Conservation (phyloP, 1,140 invertebrate species). For the Achatina immaculata region DNA sequence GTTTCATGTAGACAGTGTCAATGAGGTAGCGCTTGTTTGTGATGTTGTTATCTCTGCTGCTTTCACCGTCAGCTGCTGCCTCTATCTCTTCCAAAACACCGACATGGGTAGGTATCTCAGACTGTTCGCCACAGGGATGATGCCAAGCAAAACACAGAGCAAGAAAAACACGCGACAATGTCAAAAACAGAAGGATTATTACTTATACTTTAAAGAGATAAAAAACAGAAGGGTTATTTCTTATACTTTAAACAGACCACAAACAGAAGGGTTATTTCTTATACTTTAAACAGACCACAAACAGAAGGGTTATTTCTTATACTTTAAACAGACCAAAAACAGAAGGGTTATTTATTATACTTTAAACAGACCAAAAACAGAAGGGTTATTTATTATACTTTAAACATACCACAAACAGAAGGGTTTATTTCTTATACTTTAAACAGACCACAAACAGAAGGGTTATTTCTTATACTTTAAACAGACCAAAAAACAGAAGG, state of each 20-base stretch:
- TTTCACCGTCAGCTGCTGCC: slow-evolving; percentile 77
- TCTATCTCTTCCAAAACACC: slow-evolving; percentile 74
- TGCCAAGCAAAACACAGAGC: slow-evolving; percentile 5
- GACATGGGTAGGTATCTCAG: slow-evolving; percentile 89
- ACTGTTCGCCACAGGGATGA: too few species aligned
- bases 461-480: too few species aligned
- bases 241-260: neutral
- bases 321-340: neutral
- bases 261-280: neutral
- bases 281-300: neutral
- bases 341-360: neutral
- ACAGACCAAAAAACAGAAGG: too few species aligned
- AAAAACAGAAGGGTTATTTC: neutral
- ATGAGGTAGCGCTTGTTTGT: slow-evolving; percentile 82
- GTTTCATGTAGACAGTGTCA: slow-evolving; percentile 87
- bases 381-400: too few species aligned
- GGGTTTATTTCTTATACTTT: too few species aligned
- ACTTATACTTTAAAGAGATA: neutral
- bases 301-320: neutral
- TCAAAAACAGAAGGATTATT: too few species aligned
- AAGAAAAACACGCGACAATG: neutral
- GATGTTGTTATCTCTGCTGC: slow-evolving; percentile 50
- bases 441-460: too few species aligned
- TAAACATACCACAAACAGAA: too few species aligned
- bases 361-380: neutral